Evolutionary conservation across 1,140 invertebrate genomes (phyloP), one percentile per base, ranked within the genome.

Genomic region (Bicyclus anynana): DNA sequence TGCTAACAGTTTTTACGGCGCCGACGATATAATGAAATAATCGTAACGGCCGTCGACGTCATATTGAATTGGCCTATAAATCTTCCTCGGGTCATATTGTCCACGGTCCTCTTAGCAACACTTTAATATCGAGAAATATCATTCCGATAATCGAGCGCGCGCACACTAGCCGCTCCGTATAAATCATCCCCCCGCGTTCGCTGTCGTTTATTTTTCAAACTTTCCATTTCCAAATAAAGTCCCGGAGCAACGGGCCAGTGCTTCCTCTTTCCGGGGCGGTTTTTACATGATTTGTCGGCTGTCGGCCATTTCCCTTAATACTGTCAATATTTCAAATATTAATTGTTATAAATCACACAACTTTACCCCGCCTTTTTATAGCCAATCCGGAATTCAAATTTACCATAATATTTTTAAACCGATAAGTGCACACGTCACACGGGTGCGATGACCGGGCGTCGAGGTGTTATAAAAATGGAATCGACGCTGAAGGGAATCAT

Each of bases 41-140:
- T 88, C 82, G 77, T 84, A 88, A 86, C 77, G 67, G 81, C 74
- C 80, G 77, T 77, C 70, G 72, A 79, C 72, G 81, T 83, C 74
- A 83, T 72, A 59, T 72, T 70, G 80, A 80, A 87, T 84, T 78
- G 74, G 71, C 69, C 69, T 64, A 88, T 88, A 88, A 88, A 88
- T 88, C 78, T 81, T 84, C 78, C 76, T 62, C 70, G 81, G 80
- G 78, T 86, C 85, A 88, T 86, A 86, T 86, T 88, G 85, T 88
- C 85, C 85, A 66, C 77, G 73, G 76, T 87, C 71, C 80, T 83
- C 75, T 81, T 78, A 72, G 78, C 82, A 84, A 88, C 83, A 86
- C 85, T 88, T 88, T 85, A 86, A 88, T 86, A 88, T 87, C 79
- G 79, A 84, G 79, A 86, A 87, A 87, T 86, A 86, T 86, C 84